Conservation (phyloP, 2,888 invertebrate genomes). For the Timema cristinae region DNA sequence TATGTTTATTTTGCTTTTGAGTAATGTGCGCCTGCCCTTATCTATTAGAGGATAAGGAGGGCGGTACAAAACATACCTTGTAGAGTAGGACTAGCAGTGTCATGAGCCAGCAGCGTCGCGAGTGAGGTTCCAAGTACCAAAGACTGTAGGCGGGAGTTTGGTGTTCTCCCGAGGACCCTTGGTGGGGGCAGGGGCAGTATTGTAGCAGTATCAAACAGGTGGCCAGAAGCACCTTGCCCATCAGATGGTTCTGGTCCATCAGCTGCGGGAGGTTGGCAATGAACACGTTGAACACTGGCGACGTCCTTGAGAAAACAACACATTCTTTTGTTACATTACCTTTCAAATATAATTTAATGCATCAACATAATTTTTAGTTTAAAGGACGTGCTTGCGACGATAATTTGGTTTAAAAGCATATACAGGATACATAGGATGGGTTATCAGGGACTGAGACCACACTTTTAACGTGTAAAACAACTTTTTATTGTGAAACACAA, state of each 20-base stretch:
- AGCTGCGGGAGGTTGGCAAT: slow-evolving; percentile 90
- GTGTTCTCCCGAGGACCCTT: slow-evolving; percentile 50
- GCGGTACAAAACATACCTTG: slow-evolving; percentile 73
- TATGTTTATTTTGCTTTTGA: no score
- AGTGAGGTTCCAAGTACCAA: slow-evolving; percentile 82
- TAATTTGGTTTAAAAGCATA: no score
- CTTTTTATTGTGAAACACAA: no score
- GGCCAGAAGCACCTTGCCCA: slow-evolving; percentile 85
- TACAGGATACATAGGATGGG: no score
- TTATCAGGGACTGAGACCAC: no score
- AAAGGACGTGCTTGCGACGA: no score
- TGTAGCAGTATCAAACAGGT: slow-evolving; percentile 76
- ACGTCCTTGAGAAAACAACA: slow-evolving; percentile 56
- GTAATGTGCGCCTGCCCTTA: no score
- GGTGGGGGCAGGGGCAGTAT: slow-evolving; percentile 76
- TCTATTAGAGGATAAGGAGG: no score
- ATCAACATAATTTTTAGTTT: no score
- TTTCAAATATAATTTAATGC: no score
- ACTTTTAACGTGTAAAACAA: no score
- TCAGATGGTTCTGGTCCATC: slow-evolving; percentile 91
- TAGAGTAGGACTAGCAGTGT: slow-evolving; percentile 89
- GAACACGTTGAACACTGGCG: slow-evolving; percentile 95
- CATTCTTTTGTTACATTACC: neutral
- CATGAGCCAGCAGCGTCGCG: slow-evolving; percentile 89
- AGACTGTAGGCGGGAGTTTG: slow-evolving; percentile 75